Conservation (phyloP, 2,888 invertebrate genomes). For the Drosophila diplacantha region DNA sequence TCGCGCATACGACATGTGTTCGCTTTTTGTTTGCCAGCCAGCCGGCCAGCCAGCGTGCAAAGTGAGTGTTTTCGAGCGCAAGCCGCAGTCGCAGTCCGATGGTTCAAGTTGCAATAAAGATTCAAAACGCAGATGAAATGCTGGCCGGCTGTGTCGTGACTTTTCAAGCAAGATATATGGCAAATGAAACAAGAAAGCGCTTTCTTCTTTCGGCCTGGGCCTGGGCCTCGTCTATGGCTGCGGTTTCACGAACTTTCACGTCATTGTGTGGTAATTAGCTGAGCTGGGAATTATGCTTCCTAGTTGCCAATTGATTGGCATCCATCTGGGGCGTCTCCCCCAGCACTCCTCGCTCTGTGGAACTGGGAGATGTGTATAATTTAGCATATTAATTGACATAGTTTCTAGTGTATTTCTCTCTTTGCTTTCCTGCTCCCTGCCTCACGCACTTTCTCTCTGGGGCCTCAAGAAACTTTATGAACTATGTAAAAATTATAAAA, state of each 20-base stretch:
- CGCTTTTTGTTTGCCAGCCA: conserved; percentile 28
- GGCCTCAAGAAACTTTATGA: conserved; percentile 64
- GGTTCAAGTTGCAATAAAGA: conserved; percentile 50
- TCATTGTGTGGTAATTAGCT: conserved; percentile 73
- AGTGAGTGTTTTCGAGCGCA: conserved; percentile 14
- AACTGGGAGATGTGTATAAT: conserved; percentile 60
- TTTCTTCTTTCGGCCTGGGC: conserved; percentile 46
- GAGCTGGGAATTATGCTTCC: conserved; percentile 74
- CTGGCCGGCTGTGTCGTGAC: conserved; percentile 39
- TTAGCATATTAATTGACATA: conserved; percentile 72
- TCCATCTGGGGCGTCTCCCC: conserved; percentile 65
- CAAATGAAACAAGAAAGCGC: conserved; percentile 53
- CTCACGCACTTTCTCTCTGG: conserved; percentile 67
- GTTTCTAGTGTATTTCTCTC: conserved; percentile 54
- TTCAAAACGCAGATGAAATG: conserved; percentile 47
- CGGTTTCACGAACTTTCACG: conserved; percentile 69
- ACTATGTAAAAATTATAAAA: conserved; percentile 65
- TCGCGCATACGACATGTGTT: conserved; percentile 45
- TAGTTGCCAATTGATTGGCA: conserved; percentile 73
- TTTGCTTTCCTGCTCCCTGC: conserved; percentile 14
- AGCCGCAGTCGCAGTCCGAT: conserved; percentile 1
- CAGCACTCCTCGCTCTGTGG: conserved; percentile 31
- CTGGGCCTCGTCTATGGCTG: conserved; percentile 30
- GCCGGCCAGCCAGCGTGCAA: not conserved
- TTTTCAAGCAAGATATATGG: conserved; percentile 52